phyloP scores from a whole-genome alignment of 1,140 invertebrate genomes.

The Drosophila mayri region DNA sequence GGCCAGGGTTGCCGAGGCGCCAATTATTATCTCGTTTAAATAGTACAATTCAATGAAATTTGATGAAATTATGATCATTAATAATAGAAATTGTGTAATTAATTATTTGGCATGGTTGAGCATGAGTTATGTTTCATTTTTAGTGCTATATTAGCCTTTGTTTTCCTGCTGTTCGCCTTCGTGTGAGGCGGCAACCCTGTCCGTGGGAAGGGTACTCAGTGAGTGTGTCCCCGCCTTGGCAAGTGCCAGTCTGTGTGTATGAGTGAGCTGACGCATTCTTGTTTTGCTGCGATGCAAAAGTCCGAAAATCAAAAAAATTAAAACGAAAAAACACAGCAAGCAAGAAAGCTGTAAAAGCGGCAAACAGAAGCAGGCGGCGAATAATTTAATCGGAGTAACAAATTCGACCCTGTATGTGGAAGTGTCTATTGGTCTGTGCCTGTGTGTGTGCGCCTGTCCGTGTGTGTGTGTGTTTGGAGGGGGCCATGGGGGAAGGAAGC shows the following conservation, averaged over 20 bases:
- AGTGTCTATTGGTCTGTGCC: slow-evolving; percentile 47
- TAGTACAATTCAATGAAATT: neutral
- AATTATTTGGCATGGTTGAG: neutral
- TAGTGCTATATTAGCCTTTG: neutral
- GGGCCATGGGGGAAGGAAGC: slow-evolving; percentile 40
- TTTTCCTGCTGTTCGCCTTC: neutral
- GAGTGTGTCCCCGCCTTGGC: slow-evolving; percentile 21
- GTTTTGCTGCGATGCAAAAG: slow-evolving; percentile 67
- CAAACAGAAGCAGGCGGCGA: slow-evolving; percentile 23
- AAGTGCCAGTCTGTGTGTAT: slow-evolving; percentile 37
- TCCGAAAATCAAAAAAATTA: slow-evolving; percentile 36
- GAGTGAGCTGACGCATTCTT: slow-evolving; percentile 49
- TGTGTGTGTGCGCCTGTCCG: slow-evolving; percentile 25
- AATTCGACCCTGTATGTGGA: slow-evolving; percentile 46
- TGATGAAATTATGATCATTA: neutral
- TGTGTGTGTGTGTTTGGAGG: slow-evolving; percentile 21
- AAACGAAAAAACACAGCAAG: slow-evolving; percentile 20
- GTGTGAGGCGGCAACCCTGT: slow-evolving; percentile 47
- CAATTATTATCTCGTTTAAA: slow-evolving; percentile 6
- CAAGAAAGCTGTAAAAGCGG: slow-evolving; percentile 34
- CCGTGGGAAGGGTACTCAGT: slow-evolving; percentile 56
- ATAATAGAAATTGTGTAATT: neutral
- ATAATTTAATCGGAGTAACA: slow-evolving; percentile 20
- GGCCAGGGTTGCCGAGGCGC: slow-evolving; percentile 55
- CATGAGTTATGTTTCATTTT: slow-evolving; percentile 6